phyloP scores from a whole-genome alignment of 2,888 invertebrate species.

The Heliconius sara region DNA sequence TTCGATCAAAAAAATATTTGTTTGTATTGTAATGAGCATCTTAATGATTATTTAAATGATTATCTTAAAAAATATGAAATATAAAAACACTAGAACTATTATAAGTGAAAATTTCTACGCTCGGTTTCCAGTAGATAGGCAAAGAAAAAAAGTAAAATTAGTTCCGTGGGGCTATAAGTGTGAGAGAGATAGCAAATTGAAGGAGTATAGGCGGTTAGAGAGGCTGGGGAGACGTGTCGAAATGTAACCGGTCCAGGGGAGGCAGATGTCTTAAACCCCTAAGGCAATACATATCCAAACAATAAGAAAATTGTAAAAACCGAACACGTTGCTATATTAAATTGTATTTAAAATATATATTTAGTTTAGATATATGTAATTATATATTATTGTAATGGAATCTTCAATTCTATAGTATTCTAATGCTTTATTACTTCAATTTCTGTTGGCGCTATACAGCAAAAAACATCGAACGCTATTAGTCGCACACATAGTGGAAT shows the following conservation, averaged over 20 bases:
- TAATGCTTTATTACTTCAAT: slow-evolving; percentile 60
- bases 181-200: slow-evolving; percentile 58
- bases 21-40: background rate
- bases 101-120: slow-evolving; percentile 48
- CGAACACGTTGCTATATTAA: slow-evolving; percentile 24
- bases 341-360: slow-evolving; percentile 12
- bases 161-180: slow-evolving; percentile 69
- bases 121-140: slow-evolving; percentile 69
- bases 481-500: slow-evolving; percentile 67
- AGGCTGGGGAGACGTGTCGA: slow-evolving; percentile 64
- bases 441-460: slow-evolving; percentile 50
- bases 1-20: background rate
- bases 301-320: slow-evolving; percentile 72
- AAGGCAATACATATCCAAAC: slow-evolving; percentile 74
- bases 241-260: slow-evolving; percentile 79
- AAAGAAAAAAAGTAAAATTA: slow-evolving; percentile 78
- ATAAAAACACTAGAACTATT: slow-evolving; percentile 56
- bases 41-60: background rate
- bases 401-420: background rate
- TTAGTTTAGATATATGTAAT: background rate
- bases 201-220: slow-evolving; percentile 53
- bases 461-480: slow-evolving; percentile 54
- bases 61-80: slow-evolving; percentile 36
- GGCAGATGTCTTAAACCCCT: slow-evolving; percentile 79
- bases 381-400: background rate